phyloP scores from a whole-genome alignment of 2,888 invertebrate genomes.

The Habroteleia sp. region DNA sequence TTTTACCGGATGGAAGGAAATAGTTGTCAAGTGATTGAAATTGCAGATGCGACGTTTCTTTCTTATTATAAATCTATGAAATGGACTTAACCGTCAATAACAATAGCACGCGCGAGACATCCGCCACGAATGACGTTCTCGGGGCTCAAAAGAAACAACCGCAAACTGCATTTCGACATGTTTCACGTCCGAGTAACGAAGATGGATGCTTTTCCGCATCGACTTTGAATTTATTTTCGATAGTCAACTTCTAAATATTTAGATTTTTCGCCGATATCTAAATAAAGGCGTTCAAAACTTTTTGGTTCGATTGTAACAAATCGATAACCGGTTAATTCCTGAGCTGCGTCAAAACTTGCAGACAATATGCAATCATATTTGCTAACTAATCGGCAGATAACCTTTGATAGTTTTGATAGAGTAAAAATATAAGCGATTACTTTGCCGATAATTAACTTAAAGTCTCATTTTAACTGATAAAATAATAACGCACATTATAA shows the following conservation, averaged over 20 bases:
- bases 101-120: constrained; percentile 28
- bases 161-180: constrained; percentile 6
- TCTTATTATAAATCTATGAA: constrained; percentile 34
- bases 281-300: constrained; percentile 4
- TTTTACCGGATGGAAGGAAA: constrained; percentile 22
- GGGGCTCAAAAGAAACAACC: constrained; percentile 10
- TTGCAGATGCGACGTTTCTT: constrained; percentile 32
- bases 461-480: too few species aligned
- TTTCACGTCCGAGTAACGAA: constrained; percentile 21
- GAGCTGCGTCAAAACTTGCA: too few species aligned
- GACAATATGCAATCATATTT: constrained; percentile 10
- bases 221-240: constrained; percentile 20
- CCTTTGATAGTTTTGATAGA: too few species aligned
- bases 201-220: constrained; percentile 34
- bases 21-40: constrained; percentile 19
- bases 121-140: constrained; percentile 1
- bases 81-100: constrained; percentile 20
- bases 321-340: constrained; percentile 24
- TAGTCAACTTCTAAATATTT: constrained; percentile 30
- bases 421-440: too few species aligned
- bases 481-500: too few species aligned
- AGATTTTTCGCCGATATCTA: constrained; percentile 4
- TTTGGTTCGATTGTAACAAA: background rate
- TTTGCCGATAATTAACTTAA: constrained; percentile 19
- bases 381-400: too few species aligned